phyloP scores from a whole-genome alignment of 2,888 invertebrate genomes.

The Miltochrista miniata region DNA sequence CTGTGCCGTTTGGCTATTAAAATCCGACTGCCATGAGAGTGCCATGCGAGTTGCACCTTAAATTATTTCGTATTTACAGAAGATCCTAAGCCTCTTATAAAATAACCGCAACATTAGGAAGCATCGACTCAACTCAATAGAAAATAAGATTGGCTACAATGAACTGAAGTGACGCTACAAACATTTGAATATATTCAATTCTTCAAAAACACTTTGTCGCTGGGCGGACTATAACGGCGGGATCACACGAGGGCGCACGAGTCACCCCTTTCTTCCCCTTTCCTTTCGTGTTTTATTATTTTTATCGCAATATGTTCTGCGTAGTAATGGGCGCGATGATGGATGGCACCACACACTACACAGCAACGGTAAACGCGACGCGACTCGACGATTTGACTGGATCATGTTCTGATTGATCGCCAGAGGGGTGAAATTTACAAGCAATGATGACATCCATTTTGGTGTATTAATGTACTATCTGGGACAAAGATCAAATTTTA shows the following conservation, averaged over 20 bases:
- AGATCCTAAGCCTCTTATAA: too few species aligned
- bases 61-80: too few species aligned
- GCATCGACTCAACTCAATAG: too few species aligned
- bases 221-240: neutral
- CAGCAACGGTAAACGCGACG: conserved; percentile 10
- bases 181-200: too few species aligned
- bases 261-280: conserved; percentile 26
- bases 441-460: neutral
- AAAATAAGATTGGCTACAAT: too few species aligned
- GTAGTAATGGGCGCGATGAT: conserved; percentile 30
- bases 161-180: too few species aligned
- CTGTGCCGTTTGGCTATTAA: conserved; percentile 13
- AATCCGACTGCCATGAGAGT: too few species aligned
- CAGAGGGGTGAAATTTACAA: conserved; percentile 9
- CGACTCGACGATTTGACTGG: conserved; percentile 11
- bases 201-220: conserved; percentile 14
- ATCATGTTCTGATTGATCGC: conserved; percentile 34
- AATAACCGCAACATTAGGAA: too few species aligned
- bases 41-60: too few species aligned
- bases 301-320: conserved; percentile 32
- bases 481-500: neutral
- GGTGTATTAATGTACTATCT: neutral
- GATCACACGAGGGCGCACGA: conserved; percentile 7
- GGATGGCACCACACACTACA: conserved; percentile 18
- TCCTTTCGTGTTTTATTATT: conserved; percentile 34